Conservation (phyloP, 2,888 invertebrate genomes). For the Bugulina stolonifera region DNA sequence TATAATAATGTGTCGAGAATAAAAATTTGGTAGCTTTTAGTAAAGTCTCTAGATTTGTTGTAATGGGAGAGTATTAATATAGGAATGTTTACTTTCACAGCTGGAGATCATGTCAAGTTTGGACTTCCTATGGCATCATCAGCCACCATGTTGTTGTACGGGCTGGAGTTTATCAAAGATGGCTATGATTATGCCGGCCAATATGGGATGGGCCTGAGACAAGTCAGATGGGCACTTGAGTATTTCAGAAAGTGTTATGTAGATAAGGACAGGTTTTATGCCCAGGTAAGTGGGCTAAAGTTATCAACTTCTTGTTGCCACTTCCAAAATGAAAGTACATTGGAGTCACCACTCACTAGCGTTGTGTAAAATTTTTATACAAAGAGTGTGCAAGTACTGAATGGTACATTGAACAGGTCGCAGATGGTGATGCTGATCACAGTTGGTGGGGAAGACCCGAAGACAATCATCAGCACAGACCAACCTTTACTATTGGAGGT, state of each 20-base stretch:
- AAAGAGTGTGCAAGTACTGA: too few relatives aligned
- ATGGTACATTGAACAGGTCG: too few relatives aligned
- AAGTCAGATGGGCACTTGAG: constrained; percentile 60
- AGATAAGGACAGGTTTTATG: constrained; percentile 30
- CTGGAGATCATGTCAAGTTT: constrained; percentile 41
- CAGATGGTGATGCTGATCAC: constrained; percentile 58
- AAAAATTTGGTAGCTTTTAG: too few relatives aligned
- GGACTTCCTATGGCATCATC: constrained; percentile 39
- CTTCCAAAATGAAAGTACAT: too few relatives aligned
- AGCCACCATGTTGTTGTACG: constrained; percentile 35
- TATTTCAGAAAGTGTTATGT: constrained; percentile 58
- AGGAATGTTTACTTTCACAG: too few relatives aligned
- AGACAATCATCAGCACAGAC: constrained; percentile 58
- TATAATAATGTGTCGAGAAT: too few relatives aligned
- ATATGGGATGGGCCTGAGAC: constrained; percentile 36
- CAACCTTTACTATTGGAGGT: constrained; percentile 59
- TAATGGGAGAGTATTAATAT: too few relatives aligned
- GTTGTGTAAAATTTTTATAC: too few relatives aligned
- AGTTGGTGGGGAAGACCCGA: constrained; percentile 62
- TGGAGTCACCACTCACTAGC: too few relatives aligned
- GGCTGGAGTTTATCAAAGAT: constrained; percentile 34
- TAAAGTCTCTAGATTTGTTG: too few relatives aligned
- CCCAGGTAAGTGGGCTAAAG: constrained; percentile 29
- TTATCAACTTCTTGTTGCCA: too few relatives aligned
- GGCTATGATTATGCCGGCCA: constrained; percentile 35